A percentile compares a stretch with the other conserved stretches of the same genome.
Evolutionary conservation across 64 coral and sea anemone genomes (phyloP).

Genomic region (Actinia equina): DNA sequence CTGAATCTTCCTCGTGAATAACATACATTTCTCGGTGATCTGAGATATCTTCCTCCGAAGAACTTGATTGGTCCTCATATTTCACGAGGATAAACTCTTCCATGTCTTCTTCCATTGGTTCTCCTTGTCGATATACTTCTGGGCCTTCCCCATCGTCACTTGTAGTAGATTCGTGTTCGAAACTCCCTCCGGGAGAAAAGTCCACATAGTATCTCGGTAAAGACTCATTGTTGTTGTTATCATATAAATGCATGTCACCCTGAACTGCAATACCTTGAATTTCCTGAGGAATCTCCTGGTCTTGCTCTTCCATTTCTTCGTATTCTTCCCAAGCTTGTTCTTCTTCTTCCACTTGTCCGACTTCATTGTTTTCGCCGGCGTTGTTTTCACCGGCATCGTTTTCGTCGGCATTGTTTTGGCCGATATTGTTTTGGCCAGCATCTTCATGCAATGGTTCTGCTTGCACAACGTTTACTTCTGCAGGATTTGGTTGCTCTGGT

Average conservation of each 20-base stretch:
- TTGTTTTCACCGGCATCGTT: neutral
- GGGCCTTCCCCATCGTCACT: constrained; percentile 59
- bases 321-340: neutral
- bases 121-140: constrained; percentile 73
- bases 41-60: constrained; percentile 64
- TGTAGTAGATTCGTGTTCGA: constrained; percentile 64
- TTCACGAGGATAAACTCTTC: constrained; percentile 87
- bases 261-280: constrained; percentile 24
- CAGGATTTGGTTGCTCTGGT: neutral
- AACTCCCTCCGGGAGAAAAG: constrained; percentile 72
- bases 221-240: constrained; percentile 52
- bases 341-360: neutral
- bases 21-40: constrained; percentile 93
- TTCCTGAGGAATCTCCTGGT: neutral
- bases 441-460: constrained; percentile 5
- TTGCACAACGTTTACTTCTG: neutral
- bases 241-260: constrained; percentile 58
- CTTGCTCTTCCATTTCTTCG: constrained; percentile 29
- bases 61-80: constrained; percentile 73
- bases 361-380: neutral
- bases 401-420: neutral
- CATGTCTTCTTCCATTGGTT: constrained; percentile 82
- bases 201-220: constrained; percentile 79
- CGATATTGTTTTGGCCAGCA: neutral
- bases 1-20: constrained; percentile 80